Percentiles rank a stretch among this genome's conserved stretches.
phyloP scores from a whole-genome alignment of 2,797 vertebrate species.

The Limnodromus scolopaceus region DNA sequence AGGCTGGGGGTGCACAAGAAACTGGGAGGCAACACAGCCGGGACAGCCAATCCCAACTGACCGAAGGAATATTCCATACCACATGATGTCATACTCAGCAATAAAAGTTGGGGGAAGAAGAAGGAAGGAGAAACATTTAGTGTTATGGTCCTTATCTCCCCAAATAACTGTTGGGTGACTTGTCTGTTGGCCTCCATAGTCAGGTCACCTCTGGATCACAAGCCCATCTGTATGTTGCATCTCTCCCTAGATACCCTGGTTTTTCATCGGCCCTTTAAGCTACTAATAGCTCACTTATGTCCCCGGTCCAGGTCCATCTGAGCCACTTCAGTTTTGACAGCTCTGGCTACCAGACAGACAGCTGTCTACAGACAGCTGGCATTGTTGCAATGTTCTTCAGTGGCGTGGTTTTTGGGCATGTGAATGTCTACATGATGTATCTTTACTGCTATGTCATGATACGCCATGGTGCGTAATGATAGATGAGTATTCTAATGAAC shows the following conservation, averaged over 20 bases:
- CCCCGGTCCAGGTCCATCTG: background rate
- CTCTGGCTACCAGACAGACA: too few relatives aligned
- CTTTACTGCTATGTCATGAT: background rate
- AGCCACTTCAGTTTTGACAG: background rate
- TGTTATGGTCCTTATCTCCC: background rate
- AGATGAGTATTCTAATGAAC: background rate
- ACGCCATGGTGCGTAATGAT: rapidly evolving
- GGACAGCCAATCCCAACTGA: background rate
- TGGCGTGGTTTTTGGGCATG: background rate
- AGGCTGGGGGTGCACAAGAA: background rate
- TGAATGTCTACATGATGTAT: background rate
- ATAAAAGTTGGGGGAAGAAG: background rate
- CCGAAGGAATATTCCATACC: background rate
- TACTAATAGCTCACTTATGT: background rate
- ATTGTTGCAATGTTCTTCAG: background rate
- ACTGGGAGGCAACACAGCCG: background rate
- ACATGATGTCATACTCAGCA: background rate
- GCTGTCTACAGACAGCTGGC: too few relatives aligned
- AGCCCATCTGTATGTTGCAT: background rate
- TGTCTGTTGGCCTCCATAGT: background rate
- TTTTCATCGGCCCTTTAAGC: rapidly evolving
- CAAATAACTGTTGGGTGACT: background rate
- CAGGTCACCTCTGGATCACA: background rate
- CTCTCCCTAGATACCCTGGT: background rate
- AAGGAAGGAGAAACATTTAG: background rate